Conservation (phyloP, 2,797 vertebrate genomes). For the Adrianichthys oophorus region DNA sequence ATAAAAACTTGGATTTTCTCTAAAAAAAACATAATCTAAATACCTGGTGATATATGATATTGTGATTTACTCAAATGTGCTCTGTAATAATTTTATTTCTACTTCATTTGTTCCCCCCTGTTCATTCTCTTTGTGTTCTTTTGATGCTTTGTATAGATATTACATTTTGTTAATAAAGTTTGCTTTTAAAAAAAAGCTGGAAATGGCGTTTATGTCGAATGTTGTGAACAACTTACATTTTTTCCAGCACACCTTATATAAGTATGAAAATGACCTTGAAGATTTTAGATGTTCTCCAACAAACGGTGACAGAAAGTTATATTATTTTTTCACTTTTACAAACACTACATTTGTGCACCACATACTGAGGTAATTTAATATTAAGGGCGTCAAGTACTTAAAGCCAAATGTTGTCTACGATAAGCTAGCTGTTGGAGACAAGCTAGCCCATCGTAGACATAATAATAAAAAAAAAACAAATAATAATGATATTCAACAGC, state of each 20-base stretch:
- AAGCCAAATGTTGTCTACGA: constrained; percentile 20
- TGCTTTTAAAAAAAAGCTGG: constrained; percentile 6
- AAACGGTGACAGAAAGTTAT: constrained; percentile 29
- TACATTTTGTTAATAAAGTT: neutral
- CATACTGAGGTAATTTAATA: neutral
- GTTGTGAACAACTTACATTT: too few species aligned
- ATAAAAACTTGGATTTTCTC: too few species aligned
- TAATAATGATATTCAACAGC: constrained; percentile 1
- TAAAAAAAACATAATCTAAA: too few species aligned
- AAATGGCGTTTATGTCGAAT: too few species aligned
- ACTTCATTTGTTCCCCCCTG: too few species aligned
- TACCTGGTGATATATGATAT: too few species aligned
- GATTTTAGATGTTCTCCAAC: constrained; percentile 9
- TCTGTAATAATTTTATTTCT: too few species aligned
- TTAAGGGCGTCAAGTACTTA: neutral
- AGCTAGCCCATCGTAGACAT: constrained; percentile 41
- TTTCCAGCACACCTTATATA: too few species aligned
- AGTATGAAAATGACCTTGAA: constrained; percentile 63
- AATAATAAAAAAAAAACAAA: constrained; percentile 19
- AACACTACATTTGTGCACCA: neutral
- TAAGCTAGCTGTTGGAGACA: constrained; percentile 30
- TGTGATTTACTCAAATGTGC: too few species aligned
- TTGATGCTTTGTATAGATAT: too few species aligned
- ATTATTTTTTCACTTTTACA: constrained; percentile 12
- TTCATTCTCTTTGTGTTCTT: too few species aligned